Evolutionary conservation across 2,113 vertebrate genomes (phyloP).

Genomic region (Uropsilus gracilis): DNA sequence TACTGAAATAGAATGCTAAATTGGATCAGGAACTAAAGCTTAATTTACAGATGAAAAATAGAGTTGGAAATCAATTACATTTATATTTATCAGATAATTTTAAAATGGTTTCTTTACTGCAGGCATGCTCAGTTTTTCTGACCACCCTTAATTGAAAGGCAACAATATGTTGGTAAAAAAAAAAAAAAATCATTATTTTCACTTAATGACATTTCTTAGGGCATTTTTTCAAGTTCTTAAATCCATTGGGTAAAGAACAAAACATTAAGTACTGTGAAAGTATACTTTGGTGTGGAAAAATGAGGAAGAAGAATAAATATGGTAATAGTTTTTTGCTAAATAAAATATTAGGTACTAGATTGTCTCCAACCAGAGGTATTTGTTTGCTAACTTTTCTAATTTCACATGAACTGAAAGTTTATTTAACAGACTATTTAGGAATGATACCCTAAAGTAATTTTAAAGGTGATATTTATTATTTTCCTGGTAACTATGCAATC

Average conservation of each 20-base stretch:
- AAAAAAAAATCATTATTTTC: too few species aligned
- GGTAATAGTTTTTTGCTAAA: background rate
- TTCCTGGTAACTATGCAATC: background rate
- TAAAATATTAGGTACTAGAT: background rate
- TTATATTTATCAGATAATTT: conserved; percentile 7
- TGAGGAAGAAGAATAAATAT: background rate
- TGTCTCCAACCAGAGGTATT: background rate
- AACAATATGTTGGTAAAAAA: background rate
- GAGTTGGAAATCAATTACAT: background rate
- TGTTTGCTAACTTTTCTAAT: background rate
- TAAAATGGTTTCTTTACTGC: background rate
- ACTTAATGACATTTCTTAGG: background rate
- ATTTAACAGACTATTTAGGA: background rate
- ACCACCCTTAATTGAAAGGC: background rate
- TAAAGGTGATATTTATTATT: background rate
- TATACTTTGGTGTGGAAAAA: background rate
- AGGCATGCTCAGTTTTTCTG: background rate
- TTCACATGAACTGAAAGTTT: background rate
- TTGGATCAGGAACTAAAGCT: conserved; percentile 12
- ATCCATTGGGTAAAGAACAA: background rate
- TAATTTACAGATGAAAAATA: background rate
- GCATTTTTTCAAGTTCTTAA: too few species aligned
- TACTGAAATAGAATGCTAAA: conserved; percentile 16
- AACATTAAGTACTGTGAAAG: too few species aligned
- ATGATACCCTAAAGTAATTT: background rate